phyloP scores from a whole-genome alignment of 2,888 invertebrate genomes.

The Temnothorax ravouxi region DNA sequence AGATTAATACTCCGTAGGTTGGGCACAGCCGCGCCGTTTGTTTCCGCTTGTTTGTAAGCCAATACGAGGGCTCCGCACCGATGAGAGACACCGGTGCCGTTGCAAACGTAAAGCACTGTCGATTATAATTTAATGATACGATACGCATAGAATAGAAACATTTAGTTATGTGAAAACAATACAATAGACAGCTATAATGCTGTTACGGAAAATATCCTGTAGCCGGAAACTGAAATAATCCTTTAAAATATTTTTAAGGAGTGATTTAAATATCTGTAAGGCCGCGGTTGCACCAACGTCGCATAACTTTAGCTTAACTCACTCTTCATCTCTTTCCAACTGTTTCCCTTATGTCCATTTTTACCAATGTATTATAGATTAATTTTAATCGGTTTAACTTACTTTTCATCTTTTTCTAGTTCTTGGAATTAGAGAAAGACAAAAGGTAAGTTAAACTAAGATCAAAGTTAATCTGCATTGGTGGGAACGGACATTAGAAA shows the following conservation, averaged over 20 bases:
- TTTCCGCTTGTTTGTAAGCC: slow-evolving; percentile 63
- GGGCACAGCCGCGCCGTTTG: slow-evolving; percentile 63
- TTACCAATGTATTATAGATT: too few relatives aligned
- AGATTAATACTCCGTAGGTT: slow-evolving; percentile 76
- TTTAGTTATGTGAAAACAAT: slow-evolving; percentile 14
- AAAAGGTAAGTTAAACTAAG: too few relatives aligned
- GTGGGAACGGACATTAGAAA: too few relatives aligned
- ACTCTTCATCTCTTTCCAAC: too few relatives aligned
- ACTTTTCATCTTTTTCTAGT: too few relatives aligned
- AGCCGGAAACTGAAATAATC: background rate
- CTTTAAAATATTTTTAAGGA: background rate
- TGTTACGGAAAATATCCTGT: background rate
- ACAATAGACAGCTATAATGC: background rate
- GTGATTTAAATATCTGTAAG: background rate
- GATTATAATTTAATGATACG: slow-evolving; percentile 31
- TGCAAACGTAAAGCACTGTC: slow-evolving; percentile 22
- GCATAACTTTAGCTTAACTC: too few relatives aligned
- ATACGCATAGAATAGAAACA: background rate
- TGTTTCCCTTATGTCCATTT: too few relatives aligned
- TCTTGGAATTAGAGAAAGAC: too few relatives aligned
- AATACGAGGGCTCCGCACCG: slow-evolving; percentile 37
- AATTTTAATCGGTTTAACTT: too few relatives aligned
- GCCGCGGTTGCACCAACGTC: too few relatives aligned
- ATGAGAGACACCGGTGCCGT: slow-evolving; percentile 39
- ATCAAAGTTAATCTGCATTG: too few relatives aligned